Percentiles rank a stretch among this genome's conserved stretches.
These are phyloP conservation scores for Marisa cornuarietis DNA, from an alignment of 1,140 invertebrate genomes.

Conservation along the genomic window DNA sequence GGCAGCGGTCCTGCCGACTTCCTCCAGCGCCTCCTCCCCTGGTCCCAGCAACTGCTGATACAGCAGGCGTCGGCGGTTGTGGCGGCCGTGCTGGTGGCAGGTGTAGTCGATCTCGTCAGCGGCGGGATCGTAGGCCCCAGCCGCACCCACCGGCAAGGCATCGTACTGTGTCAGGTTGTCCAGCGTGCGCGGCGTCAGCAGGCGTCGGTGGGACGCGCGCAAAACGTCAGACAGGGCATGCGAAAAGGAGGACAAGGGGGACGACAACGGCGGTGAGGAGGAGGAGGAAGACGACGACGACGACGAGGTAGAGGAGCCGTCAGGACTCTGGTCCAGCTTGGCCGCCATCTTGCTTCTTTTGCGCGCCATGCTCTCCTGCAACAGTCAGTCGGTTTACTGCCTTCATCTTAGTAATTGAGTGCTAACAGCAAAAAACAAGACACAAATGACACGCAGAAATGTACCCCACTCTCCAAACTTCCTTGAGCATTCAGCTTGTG, in stretches of 20 bases:
- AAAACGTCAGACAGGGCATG: no score
- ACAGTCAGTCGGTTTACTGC: no score
- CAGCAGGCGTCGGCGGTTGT: conserved; percentile 8
- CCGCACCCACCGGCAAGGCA: conserved; percentile 12
- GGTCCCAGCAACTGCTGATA: neutral
- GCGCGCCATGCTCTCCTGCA: neutral
- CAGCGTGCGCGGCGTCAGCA: neutral
- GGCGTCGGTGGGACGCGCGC: neutral
- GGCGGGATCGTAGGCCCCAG: conserved; percentile 16
- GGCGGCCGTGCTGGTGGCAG: conserved; percentile 12
- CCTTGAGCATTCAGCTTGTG: no score
- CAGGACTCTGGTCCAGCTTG: neutral
- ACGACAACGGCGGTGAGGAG: neutral
- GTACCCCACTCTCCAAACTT: no score
- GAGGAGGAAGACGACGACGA: neutral
- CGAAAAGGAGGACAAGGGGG: no score
- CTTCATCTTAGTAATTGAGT: no score
- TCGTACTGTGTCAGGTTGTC: conserved; percentile 15
- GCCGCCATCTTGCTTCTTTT: conserved; percentile 10
- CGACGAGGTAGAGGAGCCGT: neutral
- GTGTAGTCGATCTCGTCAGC: conserved; percentile 23
- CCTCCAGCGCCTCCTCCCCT: neutral
- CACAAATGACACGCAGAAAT: no score
- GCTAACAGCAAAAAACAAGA: no score
- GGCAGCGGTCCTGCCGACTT: neutral